Evolutionary conservation across 1,140 invertebrate genomes (phyloP), one percentile per base, ranked within the genome.

Genomic region (Magallana ariakensis): DNA sequence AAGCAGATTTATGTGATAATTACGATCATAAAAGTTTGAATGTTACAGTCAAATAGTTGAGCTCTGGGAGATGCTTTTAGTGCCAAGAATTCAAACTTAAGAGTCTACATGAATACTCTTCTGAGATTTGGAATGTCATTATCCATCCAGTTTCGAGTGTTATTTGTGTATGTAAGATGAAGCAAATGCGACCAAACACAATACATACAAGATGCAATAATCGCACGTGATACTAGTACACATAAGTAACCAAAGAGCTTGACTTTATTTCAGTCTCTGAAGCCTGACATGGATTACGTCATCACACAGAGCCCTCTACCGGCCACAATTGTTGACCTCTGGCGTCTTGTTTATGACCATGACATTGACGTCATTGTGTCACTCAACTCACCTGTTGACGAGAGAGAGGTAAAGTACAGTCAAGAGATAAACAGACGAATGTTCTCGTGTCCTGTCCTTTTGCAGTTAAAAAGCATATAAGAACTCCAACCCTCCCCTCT

Each of bases 311-410:
- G 88, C 5, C 93, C 93, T 4, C 83, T 93, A 9, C 54, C 88
- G 13, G 86, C 85, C 19, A 94, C 93, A 0, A 87, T 94, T 0
- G 88, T 91, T 11, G 93, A 94, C 80, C 92, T 94, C 84, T 94
- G 93, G 93, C 87, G 90, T 19, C 81, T 94, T 11, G 85, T 94
- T 2, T 92, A 92, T 80, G 93, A 93, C 58, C 90, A 93, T 57
- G 88, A 90, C 46, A 86, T 90, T 33, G 86, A 85, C 13, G 88
- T 90, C 54, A 89, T 94, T 19, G 84, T 92, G n/a, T 85, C 87
- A 13, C 85, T 92, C 0, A 91, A 91, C 58, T 55, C 88, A 9
- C 81, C 88, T 10, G 90, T 90, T 60, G 87, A 91, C 26, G 89
- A 91, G 13, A 85, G 88, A 56, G 90, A 91, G 85, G 90, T 91